Base-by-base conservation (phyloP, 2,797 vertebrate genomes). In the Acanthiza pusilla region DNA sequence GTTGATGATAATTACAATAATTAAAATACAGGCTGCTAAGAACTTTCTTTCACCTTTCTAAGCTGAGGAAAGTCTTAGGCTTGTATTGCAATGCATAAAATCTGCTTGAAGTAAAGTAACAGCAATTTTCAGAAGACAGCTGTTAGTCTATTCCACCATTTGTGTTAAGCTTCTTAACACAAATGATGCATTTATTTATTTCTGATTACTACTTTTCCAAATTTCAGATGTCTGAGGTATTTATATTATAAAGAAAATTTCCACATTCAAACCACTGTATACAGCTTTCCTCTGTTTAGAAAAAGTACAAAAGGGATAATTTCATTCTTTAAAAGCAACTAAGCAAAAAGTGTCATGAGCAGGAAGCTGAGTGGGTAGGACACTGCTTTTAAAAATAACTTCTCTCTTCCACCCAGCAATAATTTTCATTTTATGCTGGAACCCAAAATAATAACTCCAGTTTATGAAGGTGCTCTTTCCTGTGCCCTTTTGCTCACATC, bases 301-400 rank as follows among this genome's bases (percentile, higher is more conserved):
- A 71, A 60, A 80, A 57, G 15, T 25, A 84, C 66, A 68, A 75
- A 93, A 85, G 47, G 25, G 76, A 72, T 48, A 20, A 85, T 62
- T 87, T 54, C 21, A 32, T 36, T 90, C 76, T 73, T 87, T 81
- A 61, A 85, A 91, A 79, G 63, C 60, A 92, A 47, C n/a, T 36
- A 91, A 75, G 38, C 53, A 71, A 90, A 85, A 91, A 75, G 21
- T 3, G 4, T 73, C 62, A 57, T 36, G 60, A 93, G 62, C 60
- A 82, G 78, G 74, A 91, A 73, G 78, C 63, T 73, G 74, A 95
- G 94, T 60, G 62, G 87, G 94, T 30, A 93, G 74, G 87, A 92
- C 48, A 87, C 48, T 85, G 43, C 67, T 89, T 76, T 86, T 67
- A 92, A 94, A 95, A 92, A 76, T 85, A 79, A 87, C 55, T 91